phyloP scores from a whole-genome alignment of 2,797 vertebrate genomes.

The Pogoniulus pusillus region DNA sequence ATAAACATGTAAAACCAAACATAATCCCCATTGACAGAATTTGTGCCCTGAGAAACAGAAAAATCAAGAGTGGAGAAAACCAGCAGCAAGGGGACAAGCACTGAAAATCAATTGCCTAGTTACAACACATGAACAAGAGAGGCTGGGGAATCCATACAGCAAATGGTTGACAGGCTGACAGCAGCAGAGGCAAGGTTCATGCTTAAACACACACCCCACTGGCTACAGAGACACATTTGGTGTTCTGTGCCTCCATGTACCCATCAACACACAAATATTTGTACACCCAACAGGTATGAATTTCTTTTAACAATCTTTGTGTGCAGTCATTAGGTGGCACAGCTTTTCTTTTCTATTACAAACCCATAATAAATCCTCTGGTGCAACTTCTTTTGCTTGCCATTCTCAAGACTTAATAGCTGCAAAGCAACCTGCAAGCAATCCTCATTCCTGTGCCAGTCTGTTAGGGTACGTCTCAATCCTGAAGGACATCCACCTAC shows the following conservation, averaged over 20 bases:
- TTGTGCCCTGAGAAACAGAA: not conserved
- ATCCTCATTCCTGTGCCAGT: not conserved
- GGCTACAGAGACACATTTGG: not conserved
- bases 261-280: not conserved
- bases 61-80: not conserved
- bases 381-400: not conserved
- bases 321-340: not conserved
- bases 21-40: not conserved
- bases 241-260: not conserved
- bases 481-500: not conserved
- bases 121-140: not conserved
- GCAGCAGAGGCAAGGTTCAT: not conserved
- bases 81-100: not conserved
- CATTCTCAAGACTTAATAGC: not conserved
- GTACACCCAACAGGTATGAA: fast-evolving
- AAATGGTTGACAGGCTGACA: not conserved
- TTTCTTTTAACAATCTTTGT: not conserved
- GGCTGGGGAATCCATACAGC: not conserved
- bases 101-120: slow-evolving; percentile 46
- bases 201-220: not conserved
- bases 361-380: not conserved
- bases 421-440: not conserved
- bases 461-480: not conserved
- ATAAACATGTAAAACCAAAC: not conserved
- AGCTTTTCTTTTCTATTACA: not conserved